phyloP scores from a whole-genome alignment of 1,140 invertebrate species.

The Armadillidium nasatum region DNA sequence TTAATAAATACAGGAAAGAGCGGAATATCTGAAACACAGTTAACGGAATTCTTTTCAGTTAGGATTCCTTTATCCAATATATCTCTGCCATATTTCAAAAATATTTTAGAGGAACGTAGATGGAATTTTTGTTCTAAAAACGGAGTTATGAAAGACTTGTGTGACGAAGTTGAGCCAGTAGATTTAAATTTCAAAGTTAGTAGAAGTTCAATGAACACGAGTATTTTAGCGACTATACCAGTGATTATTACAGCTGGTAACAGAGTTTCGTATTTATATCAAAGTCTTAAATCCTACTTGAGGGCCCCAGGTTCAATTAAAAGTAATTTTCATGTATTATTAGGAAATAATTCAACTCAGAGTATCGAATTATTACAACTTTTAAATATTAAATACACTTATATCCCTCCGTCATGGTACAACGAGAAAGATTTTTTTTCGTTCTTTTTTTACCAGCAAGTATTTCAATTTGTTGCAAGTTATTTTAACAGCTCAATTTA shows the following conservation, averaged over 20 bases:
- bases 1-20: too few species aligned
- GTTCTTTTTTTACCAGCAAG: conserved; percentile 5
- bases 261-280: conserved; percentile 23
- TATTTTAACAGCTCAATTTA: not conserved
- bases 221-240: conserved; percentile 11
- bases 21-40: too few species aligned
- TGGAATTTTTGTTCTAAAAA: conserved; percentile 4
- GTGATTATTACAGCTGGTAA: conserved; percentile 19
- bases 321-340: conserved; percentile 21
- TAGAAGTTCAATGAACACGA: not conserved
- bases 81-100: not conserved
- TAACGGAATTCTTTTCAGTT: not conserved
- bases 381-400: conserved; percentile 18
- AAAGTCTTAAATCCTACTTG: conserved; percentile 16
- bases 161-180: not conserved
- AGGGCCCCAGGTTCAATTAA: not conserved
- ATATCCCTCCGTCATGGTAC: not conserved
- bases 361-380: conserved; percentile 15
- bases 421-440: conserved; percentile 13
- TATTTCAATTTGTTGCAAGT: not conserved
- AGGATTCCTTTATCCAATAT: not conserved
- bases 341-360: not conserved
- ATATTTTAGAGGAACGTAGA: conserved; percentile 13
- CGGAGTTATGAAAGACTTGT: conserved; percentile 14
- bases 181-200: not conserved